A percentile compares a stretch with the other conserved stretches of the same genome.
phyloP scores from a whole-genome alignment of 2,797 vertebrate genomes.

The Tamandua tetradactyla region DNA sequence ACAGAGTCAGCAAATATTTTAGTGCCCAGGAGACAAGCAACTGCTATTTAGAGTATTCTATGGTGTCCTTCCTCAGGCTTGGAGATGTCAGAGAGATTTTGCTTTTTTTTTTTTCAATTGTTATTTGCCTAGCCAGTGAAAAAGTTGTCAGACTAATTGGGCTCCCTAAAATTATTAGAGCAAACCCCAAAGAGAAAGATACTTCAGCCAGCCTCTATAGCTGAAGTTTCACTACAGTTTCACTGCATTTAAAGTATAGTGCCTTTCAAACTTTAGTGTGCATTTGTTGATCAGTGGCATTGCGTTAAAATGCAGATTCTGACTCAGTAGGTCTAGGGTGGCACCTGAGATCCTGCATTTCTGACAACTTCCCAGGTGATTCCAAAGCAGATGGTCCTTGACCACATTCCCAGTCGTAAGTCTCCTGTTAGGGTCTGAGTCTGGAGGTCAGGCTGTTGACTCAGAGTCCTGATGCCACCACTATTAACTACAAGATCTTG shows the following conservation, averaged over 20 bases:
- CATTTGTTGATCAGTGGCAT: background rate
- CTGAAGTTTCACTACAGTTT: background rate
- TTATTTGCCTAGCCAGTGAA: conserved; percentile 29
- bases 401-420: background rate
- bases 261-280: background rate
- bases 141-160: background rate
- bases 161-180: background rate
- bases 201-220: background rate
- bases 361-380: background rate
- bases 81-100: background rate
- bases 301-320: background rate
- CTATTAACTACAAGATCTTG: background rate
- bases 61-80: background rate
- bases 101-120: background rate
- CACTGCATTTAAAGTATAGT: background rate
- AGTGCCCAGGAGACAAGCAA: background rate
- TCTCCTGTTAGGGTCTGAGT: background rate
- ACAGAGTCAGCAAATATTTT: conserved; percentile 11
- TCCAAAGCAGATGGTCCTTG: background rate
- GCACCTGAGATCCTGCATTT: background rate
- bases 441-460: background rate
- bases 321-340: background rate
- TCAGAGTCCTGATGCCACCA: background rate
- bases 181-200: background rate
- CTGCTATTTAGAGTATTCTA: background rate